Evolutionary conservation across 1,140 invertebrate genomes (phyloP).

Genomic region (Notospermus geniculatus): DNA sequence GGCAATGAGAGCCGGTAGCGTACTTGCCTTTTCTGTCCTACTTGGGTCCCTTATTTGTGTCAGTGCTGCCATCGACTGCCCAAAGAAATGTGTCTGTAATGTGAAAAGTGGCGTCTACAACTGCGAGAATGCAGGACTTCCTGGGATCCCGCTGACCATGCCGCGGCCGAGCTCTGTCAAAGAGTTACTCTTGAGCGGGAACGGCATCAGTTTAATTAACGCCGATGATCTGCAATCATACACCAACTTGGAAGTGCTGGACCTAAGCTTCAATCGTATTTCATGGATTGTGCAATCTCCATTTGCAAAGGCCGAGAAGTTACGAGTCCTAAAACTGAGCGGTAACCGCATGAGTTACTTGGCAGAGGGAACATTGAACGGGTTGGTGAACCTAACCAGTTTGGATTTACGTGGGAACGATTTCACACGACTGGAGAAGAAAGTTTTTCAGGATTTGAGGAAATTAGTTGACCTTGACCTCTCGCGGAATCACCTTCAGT

Average conservation of each 20-base stretch:
- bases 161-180: neutral
- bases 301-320: neutral
- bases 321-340: neutral
- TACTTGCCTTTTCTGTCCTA: too few relatives aligned
- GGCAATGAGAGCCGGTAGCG: too few relatives aligned
- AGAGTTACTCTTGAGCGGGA: slow-evolving; percentile 6
- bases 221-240: neutral
- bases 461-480: neutral
- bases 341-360: neutral
- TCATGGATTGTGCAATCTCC: neutral
- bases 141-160: neutral
- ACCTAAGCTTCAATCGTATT: neutral
- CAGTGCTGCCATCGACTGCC: neutral
- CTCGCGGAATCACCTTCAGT: neutral
- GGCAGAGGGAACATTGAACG: neutral
- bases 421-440: neutral
- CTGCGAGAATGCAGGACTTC: neutral
- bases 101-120: neutral
- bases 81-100: neutral
- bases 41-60: too few relatives aligned
- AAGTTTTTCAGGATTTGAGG: neutral
- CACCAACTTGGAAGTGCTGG: neutral
- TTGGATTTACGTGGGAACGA: neutral
- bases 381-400: neutral
- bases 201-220: neutral